phyloP scores from a whole-genome alignment of 35 echinoderm and acorn worm species.

The Eucidaris tribuloides region DNA sequence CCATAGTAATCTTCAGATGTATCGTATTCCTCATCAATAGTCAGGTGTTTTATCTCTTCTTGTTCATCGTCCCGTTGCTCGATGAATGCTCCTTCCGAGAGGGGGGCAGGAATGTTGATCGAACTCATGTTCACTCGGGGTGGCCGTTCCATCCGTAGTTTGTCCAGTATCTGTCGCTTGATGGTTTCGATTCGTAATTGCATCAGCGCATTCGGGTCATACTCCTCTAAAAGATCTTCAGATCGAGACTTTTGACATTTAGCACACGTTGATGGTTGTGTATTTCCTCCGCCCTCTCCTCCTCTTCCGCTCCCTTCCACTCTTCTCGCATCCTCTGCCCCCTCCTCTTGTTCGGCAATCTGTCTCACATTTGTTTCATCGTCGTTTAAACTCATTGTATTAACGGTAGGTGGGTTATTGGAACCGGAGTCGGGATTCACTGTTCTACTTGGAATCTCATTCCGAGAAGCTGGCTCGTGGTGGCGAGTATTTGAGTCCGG shows the following conservation, averaged over 20 bases:
- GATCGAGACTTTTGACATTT: neutral
- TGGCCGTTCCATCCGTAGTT: conserved; percentile 48
- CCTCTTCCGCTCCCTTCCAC: neutral
- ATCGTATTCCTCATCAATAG: no score
- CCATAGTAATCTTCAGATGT: conserved; percentile 51
- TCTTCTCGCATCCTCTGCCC: neutral
- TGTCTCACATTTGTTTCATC: neutral
- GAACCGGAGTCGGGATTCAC: neutral
- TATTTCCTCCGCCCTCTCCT: neutral
- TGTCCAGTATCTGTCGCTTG: conserved; percentile 63
- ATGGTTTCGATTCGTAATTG: conserved; percentile 55
- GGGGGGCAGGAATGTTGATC: conserved; percentile 44
- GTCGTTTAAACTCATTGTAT: neutral
- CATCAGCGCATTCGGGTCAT: conserved; percentile 31
- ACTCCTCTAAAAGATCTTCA: conserved; percentile 8
- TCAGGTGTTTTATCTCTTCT: neutral
- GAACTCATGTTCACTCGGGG: conserved; percentile 44
- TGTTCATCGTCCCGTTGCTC: neutral
- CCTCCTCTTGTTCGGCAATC: neutral
- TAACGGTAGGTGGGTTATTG: neutral
- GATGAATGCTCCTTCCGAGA: conserved; percentile 37
- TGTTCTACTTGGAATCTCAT: neutral
- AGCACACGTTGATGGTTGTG: neutral
- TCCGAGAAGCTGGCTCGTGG: neutral
- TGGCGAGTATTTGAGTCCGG: neutral